Conservation (phyloP, 2,797 vertebrate genomes). For the Parauchenoglanis punctatus region DNA sequence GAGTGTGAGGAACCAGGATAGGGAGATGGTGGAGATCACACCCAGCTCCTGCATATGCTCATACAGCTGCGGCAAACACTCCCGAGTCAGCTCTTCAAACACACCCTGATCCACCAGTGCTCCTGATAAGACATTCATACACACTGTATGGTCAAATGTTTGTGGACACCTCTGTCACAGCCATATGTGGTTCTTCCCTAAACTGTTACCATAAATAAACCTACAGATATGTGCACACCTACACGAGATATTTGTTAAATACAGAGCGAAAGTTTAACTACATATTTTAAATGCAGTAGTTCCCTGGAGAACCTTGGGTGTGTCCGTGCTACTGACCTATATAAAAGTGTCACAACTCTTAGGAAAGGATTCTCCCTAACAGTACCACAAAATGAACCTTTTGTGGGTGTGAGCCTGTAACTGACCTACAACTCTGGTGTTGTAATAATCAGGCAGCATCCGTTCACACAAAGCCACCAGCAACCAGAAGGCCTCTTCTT, state of each 20-base stretch:
- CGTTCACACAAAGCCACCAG: conserved; percentile 93
- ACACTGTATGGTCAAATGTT: not conserved
- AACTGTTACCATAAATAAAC: conserved; percentile 2
- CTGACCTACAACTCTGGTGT: conserved; percentile 95
- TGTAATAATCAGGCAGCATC: conserved; percentile 98
- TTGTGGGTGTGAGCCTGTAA: conserved; percentile 40
- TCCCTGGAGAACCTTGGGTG: not conserved
- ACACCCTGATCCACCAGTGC: conserved; percentile 96
- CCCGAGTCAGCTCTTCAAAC: conserved; percentile 91
- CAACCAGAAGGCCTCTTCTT: conserved; percentile 98
- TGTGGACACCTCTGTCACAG: not conserved
- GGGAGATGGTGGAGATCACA: conserved; percentile 94
- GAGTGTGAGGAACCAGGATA: conserved; percentile 98
- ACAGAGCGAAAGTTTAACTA: not conserved
- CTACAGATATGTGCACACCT: not conserved
- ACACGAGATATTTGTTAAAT: not conserved
- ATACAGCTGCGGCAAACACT: conserved; percentile 86
- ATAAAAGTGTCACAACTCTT: not conserved
- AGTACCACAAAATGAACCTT: not conserved
- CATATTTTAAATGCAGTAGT: not conserved
- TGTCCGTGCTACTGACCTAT: not conserved
- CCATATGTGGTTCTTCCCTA: not conserved
- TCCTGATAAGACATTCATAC: conserved; percentile 68
- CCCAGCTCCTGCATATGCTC: conserved; percentile 96
- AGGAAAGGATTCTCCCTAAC: not conserved